Conservation (phyloP, 2,888 invertebrate species). For the Sminthurides aquaticus region DNA sequence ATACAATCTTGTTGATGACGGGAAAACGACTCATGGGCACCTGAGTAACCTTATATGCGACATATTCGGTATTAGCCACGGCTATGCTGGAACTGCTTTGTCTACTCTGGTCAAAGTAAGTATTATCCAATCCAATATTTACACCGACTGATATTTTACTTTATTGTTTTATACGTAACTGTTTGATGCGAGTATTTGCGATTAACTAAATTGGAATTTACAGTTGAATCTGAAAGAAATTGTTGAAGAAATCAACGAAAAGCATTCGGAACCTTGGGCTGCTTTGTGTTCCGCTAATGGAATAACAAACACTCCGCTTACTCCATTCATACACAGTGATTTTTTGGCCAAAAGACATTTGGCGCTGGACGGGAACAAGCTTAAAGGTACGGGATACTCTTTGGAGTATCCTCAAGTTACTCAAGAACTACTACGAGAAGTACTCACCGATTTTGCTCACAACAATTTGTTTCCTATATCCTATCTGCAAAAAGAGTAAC, state of each 20-base stretch:
- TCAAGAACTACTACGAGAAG: constrained; percentile 57
- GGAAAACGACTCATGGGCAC: constrained; percentile 74
- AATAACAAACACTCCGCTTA: constrained; percentile 75
- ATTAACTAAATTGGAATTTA: constrained; percentile 18
- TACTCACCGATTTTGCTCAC: constrained; percentile 69
- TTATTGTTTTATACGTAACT: too few relatives aligned
- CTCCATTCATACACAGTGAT: constrained; percentile 78
- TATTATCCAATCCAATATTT: too few relatives aligned
- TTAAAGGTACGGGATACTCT: constrained; percentile 56
- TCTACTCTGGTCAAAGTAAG: constrained; percentile 71
- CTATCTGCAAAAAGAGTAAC: constrained; percentile 26
- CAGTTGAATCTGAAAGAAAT: constrained; percentile 70
- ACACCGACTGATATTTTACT: too few relatives aligned
- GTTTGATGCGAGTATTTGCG: neutral
- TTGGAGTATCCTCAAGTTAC: constrained; percentile 59
- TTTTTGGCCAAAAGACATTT: constrained; percentile 72
- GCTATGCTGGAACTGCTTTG: constrained; percentile 75
- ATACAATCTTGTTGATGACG: constrained; percentile 77
- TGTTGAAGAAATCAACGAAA: constrained; percentile 86
- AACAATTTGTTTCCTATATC: constrained; percentile 78
- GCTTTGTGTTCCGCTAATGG: constrained; percentile 68
- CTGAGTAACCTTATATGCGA: constrained; percentile 71
- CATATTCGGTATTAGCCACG: constrained; percentile 76
- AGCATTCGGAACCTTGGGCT: constrained; percentile 87
- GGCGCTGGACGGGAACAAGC: constrained; percentile 62